A percentile compares a stretch with the other conserved stretches of the same genome.
phyloP scores from a whole-genome alignment of 2,113 vertebrate species.

The Psilopsiagon aymara region DNA sequence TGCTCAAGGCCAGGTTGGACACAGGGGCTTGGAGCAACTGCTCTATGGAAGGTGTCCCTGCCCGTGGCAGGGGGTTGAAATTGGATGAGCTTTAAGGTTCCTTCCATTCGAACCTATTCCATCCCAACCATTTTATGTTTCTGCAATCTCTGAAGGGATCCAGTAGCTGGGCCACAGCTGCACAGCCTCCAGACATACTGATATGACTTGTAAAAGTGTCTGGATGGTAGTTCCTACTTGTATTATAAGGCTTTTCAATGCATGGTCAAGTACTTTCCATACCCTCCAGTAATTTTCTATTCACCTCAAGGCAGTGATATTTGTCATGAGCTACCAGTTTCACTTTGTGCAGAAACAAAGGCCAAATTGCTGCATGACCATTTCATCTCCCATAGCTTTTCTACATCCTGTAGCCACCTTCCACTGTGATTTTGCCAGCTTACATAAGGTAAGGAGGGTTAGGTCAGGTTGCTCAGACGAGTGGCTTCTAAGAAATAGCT shows the following conservation, averaged over 20 bases:
- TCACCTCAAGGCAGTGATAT: not conserved
- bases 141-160: not conserved
- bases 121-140: not conserved
- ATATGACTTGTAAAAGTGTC: not conserved
- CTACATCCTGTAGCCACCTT: not conserved
- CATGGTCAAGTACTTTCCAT: conserved; percentile 14
- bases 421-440: not conserved
- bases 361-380: not conserved
- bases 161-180: not conserved
- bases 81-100: not conserved
- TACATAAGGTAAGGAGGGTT: not conserved
- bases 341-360: not conserved
- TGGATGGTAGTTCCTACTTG: not conserved
- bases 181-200: not conserved
- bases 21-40: not conserved
- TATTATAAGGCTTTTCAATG: not conserved
- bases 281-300: not conserved
- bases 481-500: not conserved
- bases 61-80: not conserved
- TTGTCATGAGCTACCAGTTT: not conserved
- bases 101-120: not conserved
- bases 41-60: not conserved
- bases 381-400: not conserved
- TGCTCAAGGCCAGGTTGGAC: too few relatives aligned
- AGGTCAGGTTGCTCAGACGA: not conserved